Evolutionary conservation across 2,888 invertebrate genomes (phyloP).

Genomic region (Nysson spinosus): DNA sequence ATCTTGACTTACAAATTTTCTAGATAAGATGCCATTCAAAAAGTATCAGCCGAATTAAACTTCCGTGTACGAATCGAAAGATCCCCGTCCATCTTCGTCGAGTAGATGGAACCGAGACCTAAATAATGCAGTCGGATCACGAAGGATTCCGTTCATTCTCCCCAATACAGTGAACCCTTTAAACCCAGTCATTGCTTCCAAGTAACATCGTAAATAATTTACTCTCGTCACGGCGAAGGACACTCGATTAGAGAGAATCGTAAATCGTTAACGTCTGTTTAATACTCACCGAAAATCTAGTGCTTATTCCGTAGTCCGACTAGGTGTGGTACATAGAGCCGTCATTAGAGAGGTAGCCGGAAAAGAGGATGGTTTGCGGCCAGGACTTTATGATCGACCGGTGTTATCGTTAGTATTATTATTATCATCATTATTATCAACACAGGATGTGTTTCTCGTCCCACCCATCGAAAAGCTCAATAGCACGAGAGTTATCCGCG

Average conservation of each 20-base stretch:
- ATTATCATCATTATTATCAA: constrained; percentile 25
- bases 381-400: constrained; percentile 44
- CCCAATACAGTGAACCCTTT: constrained; percentile 7
- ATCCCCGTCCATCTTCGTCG: background rate
- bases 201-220: constrained; percentile 41
- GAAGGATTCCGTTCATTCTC: constrained; percentile 28
- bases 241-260: constrained; percentile 30
- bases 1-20: too few species aligned
- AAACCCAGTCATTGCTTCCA: constrained; percentile 12
- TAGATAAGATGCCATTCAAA: too few species aligned
- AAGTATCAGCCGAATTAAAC: constrained; percentile 15
- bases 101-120: constrained; percentile 4
- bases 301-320: background rate
- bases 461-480: constrained; percentile 13
- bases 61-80: background rate
- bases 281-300: constrained; percentile 6
- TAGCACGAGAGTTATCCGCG: constrained; percentile 33
- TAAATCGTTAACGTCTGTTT: constrained; percentile 40
- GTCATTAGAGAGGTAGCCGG: constrained; percentile 25
- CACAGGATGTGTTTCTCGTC: constrained; percentile 1
- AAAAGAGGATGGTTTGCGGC: constrained; percentile 17
- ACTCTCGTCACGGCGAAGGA: constrained; percentile 11
- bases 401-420: constrained; percentile 3
- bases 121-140: constrained; percentile 22
- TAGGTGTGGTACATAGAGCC: constrained; percentile 2